Percentiles rank a stretch among this genome's conserved stretches.
Evolutionary conservation across 2,797 vertebrate genomes (phyloP).

Genomic region (Mus spretus): DNA sequence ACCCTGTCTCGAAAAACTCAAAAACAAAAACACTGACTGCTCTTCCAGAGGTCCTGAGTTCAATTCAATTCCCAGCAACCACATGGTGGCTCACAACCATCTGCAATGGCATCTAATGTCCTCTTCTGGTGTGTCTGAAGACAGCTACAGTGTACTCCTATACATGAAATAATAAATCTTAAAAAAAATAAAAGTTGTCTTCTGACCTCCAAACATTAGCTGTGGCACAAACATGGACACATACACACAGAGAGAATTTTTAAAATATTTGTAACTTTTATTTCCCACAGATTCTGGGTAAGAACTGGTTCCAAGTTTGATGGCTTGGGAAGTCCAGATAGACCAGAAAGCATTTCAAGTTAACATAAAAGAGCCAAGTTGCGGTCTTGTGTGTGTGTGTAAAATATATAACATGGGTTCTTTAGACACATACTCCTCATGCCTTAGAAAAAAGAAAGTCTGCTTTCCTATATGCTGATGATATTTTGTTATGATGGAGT

Average conservation of each 20-base stretch:
- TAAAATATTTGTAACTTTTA: not conserved
- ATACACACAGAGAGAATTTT: not conserved
- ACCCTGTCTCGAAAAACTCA: no score
- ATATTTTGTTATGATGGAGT: constrained; percentile 28
- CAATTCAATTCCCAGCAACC: no score
- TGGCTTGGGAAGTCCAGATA: constrained; percentile 45
- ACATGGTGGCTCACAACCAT: no score
- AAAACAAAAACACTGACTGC: no score
- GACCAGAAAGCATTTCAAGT: constrained; percentile 40
- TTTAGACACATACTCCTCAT: not conserved
- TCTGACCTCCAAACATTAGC: not conserved
- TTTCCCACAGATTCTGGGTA: constrained; percentile 34
- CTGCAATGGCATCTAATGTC: no score
- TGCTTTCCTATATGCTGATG: not conserved
- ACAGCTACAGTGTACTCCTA: no score
- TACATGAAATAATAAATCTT: no score
- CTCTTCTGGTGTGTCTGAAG: no score
- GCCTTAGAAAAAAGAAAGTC: constrained; percentile 32
- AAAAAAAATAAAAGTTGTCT: not conserved
- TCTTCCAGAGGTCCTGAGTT: no score
- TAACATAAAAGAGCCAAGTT: constrained; percentile 8
- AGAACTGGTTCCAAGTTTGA: constrained; percentile 44
- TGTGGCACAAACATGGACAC: not conserved
- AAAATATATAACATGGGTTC: not conserved
- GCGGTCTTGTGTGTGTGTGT: constrained; percentile 21